Conservation (phyloP, 2,113 vertebrate genomes). For the Campylomormyrus tamandua region DNA sequence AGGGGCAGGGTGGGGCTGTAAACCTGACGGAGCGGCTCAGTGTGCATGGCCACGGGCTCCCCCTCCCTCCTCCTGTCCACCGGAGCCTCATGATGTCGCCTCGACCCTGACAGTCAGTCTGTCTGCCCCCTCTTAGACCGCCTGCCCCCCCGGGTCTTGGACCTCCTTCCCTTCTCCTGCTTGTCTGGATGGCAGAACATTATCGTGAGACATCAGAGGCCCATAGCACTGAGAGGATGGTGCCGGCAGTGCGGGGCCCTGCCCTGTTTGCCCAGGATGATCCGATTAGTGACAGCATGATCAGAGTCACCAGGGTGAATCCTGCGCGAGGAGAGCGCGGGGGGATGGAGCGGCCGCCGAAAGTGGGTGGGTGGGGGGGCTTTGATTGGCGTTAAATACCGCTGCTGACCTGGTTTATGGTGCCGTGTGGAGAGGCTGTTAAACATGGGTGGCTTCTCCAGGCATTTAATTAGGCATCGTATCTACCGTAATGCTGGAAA, state of each 20-base stretch:
- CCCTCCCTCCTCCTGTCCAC: slow-evolving; percentile 11
- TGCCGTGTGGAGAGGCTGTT: not conserved
- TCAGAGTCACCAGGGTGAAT: slow-evolving; percentile 23
- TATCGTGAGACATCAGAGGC: slow-evolving; percentile 31
- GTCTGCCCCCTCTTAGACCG: slow-evolving; percentile 26
- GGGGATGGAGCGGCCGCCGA: not conserved
- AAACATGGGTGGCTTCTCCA: not conserved
- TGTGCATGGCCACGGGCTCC: slow-evolving; percentile 1
- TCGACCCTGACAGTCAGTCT: slow-evolving; percentile 29
- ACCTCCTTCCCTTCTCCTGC: not conserved
- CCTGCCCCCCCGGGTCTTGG: slow-evolving; percentile 9
- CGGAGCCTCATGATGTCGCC: slow-evolving; percentile 35
- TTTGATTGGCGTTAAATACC: not conserved
- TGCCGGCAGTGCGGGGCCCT: slow-evolving; percentile 23
- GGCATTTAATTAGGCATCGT: not conserved
- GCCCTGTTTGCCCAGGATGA: slow-evolving; percentile 43
- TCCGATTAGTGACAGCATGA: slow-evolving; percentile 46
- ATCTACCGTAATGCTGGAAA: not conserved
- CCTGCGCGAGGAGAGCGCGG: slow-evolving; percentile 13
- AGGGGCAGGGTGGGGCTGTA: slow-evolving; percentile 1
- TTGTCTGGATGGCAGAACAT: slow-evolving; percentile 30
- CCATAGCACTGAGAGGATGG: slow-evolving; percentile 10
- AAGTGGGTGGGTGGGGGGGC: not conserved
- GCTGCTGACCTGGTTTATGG: not conserved
- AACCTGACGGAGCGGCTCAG: slow-evolving; percentile 6